Percentiles rank a stretch among this genome's conserved stretches.
These are phyloP conservation scores for Dallia pectoralis DNA, from an alignment of 2,797 vertebrate species.

Conservation along the genomic window DNA sequence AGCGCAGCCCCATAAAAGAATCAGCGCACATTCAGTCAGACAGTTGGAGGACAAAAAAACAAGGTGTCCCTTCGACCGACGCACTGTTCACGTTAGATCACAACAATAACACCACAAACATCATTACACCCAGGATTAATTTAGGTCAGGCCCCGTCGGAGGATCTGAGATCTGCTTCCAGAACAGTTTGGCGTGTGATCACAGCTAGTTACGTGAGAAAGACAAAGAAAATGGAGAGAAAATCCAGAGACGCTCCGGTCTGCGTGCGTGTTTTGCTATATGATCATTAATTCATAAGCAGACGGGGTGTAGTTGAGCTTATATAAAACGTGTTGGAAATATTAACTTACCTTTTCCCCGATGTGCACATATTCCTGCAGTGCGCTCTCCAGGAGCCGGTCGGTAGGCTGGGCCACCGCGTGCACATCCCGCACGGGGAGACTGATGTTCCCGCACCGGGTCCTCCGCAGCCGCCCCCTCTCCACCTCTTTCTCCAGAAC, in stretches of 20 bases:
- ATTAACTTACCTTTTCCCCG: slow-evolving; percentile 73
- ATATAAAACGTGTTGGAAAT: slow-evolving; percentile 62
- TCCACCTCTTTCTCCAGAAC: slow-evolving; percentile 80
- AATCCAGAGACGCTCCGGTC: background rate
- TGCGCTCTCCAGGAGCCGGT: slow-evolving; percentile 59
- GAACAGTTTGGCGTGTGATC: background rate
- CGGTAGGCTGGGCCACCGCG: slow-evolving; percentile 41
- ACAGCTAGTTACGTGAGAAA: background rate
- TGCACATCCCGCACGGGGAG: slow-evolving; percentile 59
- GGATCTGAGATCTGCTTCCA: background rate
- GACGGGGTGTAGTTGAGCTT: slow-evolving; percentile 24
- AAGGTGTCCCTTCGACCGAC: slow-evolving; percentile 2
- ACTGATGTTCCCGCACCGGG: slow-evolving; percentile 79
- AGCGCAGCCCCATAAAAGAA: slow-evolving; percentile 25
- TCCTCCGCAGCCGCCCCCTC: slow-evolving; percentile 78
- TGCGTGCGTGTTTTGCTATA: slow-evolving; percentile 14
- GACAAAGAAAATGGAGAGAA: background rate
- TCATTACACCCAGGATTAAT: slow-evolving; percentile 12
- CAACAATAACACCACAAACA: slow-evolving; percentile 8
- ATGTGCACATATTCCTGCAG: slow-evolving; percentile 65
- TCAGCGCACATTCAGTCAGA: slow-evolving; percentile 27
- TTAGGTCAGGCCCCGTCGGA: slow-evolving; percentile 9
- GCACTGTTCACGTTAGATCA: slow-evolving; percentile 7
- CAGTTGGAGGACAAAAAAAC: slow-evolving; percentile 19
- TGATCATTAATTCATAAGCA: slow-evolving; percentile 46